Conservation (phyloP, 2,113 vertebrate species). For the human region DNA sequence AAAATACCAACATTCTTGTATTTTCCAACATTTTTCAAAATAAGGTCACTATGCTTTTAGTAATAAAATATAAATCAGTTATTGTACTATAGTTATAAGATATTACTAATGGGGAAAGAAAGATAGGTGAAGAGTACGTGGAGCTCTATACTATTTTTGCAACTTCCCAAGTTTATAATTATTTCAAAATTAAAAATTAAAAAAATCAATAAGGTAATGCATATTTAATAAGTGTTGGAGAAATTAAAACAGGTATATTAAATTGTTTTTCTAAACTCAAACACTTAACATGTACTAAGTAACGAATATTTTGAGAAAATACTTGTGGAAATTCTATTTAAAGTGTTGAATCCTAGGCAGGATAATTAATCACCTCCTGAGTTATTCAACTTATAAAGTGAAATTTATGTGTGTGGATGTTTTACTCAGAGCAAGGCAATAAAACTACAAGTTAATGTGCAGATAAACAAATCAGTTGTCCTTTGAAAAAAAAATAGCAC, state of each 20-base stretch:
- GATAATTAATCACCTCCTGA: constrained; percentile 33
- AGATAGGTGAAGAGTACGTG: not conserved
- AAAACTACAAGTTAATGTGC: not conserved
- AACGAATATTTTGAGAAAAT: not conserved
- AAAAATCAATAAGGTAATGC: not conserved
- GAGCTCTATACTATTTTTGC: not conserved
- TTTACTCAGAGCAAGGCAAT: constrained; percentile 1
- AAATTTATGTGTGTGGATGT: not conserved
- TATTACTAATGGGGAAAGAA: not conserved
- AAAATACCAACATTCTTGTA: not conserved
- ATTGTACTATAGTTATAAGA: not conserved
- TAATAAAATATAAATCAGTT: not conserved
- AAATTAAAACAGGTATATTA: constrained; percentile 45
- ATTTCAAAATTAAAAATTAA: constrained; percentile 25
- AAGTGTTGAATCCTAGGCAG: not conserved
- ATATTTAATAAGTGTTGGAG: constrained; percentile 20
- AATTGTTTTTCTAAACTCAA: constrained; percentile 22
- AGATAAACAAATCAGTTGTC: constrained; percentile 1
- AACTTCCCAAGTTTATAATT: constrained; percentile 13
- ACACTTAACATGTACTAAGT: constrained; percentile 23
- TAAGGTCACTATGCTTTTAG: not conserved
- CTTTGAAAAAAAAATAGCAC: constrained; percentile 7
- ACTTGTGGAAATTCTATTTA: not conserved
- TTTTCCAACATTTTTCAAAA: constrained; percentile 18
- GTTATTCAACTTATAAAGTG: not conserved